Evolutionary conservation across 2,113 vertebrate genomes (phyloP), one percentile per base, ranked within the genome.

Genomic region (Onychostruthus taczanowskii): DNA sequence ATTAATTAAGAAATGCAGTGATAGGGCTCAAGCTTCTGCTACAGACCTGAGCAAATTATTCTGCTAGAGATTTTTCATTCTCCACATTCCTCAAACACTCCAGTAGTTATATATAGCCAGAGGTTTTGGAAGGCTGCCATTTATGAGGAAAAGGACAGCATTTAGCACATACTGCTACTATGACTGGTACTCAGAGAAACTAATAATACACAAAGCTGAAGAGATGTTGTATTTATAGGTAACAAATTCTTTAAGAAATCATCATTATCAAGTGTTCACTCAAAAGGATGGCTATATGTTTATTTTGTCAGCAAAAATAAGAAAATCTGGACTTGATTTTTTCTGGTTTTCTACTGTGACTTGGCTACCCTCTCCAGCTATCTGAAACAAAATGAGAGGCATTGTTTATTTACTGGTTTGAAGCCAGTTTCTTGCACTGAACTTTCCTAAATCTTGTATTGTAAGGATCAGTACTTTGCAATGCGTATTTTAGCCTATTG

Each of bases 61-160:
- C 61, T 56, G 24, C 52, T 87, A 52, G 44, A 75, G 68, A 37
- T 37, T 64, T 93, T 87, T 92, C 56, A 53, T 96, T 84, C 52
- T 14, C 6, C 16, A 10, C 11, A 92, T 95, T 89, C 91, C 69
- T 89, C 44, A 64, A 82, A 37, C 61, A n/a, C 52, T 87, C 33
- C n/a, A 67, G 16, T 23, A 59, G 56, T 87, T 94, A 92, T 82
- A 95, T 67, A 89, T 84, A 94, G 66, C 49, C 81, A 58, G 56
- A 81, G 27, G 16, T 89, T 83, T 72, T 92, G 93, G 84, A 89
- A 91, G 41, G 58, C 80, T 84, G 91, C 89, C 89, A 64, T 77
- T 81, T 33, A 16, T 23, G 64, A 84, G 66, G 44, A 52, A 64
- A 87, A 90, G 73, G 87, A 79, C 87, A 68, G 61, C 44, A 70